phyloP scores from a whole-genome alignment of 2,797 vertebrate genomes.

The Molothrus aeneus region DNA sequence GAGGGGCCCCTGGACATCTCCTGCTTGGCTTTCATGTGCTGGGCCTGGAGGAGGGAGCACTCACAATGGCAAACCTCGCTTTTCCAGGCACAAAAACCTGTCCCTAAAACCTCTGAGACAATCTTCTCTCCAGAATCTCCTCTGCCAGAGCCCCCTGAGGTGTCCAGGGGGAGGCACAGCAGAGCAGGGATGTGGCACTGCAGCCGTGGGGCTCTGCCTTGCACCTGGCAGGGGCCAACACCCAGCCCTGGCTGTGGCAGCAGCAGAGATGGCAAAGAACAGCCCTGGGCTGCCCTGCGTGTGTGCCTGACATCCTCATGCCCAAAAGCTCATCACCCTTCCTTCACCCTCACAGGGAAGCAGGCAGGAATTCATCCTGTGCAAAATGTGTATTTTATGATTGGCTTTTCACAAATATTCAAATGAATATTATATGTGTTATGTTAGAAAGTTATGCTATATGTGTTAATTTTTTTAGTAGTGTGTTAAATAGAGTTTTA shows the following conservation, averaged over 20 bases:
- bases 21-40: neutral
- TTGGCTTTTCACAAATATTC: too few relatives aligned
- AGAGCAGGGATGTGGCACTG: neutral
- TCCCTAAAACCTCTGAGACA: accelerated
- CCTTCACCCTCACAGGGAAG: neutral
- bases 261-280: neutral
- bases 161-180: neutral
- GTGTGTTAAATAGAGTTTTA: too few relatives aligned
- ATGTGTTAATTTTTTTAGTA: too few relatives aligned
- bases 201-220: neutral
- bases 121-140: neutral
- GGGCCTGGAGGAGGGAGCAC: neutral
- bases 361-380: neutral
- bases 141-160: neutral
- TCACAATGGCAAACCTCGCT: neutral
- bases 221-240: neutral
- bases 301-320: neutral
- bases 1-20: constrained; percentile 19
- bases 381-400: too few relatives aligned
- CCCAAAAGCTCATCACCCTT: neutral
- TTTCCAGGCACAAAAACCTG: neutral
- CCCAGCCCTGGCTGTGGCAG: neutral
- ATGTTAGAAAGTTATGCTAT: too few relatives aligned
- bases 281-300: neutral
- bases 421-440: too few relatives aligned